Base-by-base conservation (phyloP, 2,113 vertebrate species). In the Urocynchramus pylzowi region DNA sequence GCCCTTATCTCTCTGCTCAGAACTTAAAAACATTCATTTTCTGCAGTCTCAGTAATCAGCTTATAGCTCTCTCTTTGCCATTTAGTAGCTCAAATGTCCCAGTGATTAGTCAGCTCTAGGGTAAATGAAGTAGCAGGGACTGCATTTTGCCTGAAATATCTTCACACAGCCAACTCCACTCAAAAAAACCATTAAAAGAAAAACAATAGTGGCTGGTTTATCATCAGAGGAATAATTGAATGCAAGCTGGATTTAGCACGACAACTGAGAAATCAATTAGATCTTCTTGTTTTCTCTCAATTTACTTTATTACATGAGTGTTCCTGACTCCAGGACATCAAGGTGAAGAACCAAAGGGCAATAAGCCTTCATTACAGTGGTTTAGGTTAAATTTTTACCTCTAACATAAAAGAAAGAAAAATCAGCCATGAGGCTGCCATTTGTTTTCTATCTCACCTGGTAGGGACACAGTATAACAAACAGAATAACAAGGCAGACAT, bases 141-240 rank as follows among this genome's bases (percentile, higher is more conserved):
- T 81, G 20, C 4, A 70, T 91, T 76, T 69, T 82, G 73, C 70
- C 93, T 86, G 42, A 92, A 89, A 76, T 33, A 78, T 89, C 77
- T 95, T 52, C 15, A 96, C 92, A 87, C 90, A 97, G 70, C 50
- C 68, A 91, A 81, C 42, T 85, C 28, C 31, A 64, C 67, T 78
- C 31, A 71, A 95, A 76, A 79, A 41, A 87, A 65, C 41, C 2
- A 65, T 54, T 16, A 56, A 33, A 84, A 87, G 27, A 85, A 50
- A 89, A 88, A 77, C 50, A 95, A 60, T 26, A 70, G 49, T 31
- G 27, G 14, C 39, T 60, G 19, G 17, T 84, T 80, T 60, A 37
- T 84, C 83, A 64, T 90, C 50, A 74, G 47, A 84, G 59, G 41
- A 88, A 65, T 53, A 93, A 91, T 68, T 92, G 95, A 92, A 75